Conservation (phyloP, 23 tunicate genomes). For the Clavelina lepadiformis region DNA sequence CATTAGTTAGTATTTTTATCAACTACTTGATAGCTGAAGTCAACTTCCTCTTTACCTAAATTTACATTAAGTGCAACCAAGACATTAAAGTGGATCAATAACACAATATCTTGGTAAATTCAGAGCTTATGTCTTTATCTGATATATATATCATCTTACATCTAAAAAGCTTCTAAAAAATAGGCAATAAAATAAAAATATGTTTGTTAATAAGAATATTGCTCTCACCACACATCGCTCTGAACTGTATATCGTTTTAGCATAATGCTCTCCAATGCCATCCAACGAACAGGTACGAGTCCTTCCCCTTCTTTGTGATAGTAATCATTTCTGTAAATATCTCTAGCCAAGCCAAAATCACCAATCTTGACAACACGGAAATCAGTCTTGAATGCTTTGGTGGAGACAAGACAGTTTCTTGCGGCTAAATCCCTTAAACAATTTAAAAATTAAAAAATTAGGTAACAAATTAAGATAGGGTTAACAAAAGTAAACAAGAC, state of each 20-base stretch:
- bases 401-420: constrained; percentile 73
- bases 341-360: constrained; percentile 81
- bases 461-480: not conserved
- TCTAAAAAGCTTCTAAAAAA: not conserved
- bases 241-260: constrained; percentile 44
- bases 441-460: not conserved
- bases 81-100: no score
- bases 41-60: no score
- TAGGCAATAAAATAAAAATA: not conserved
- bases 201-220: not conserved
- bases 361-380: constrained; percentile 62
- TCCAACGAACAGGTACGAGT: constrained; percentile 75
- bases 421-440: constrained; percentile 69
- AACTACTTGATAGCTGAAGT: no score
- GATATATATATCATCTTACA: not conserved
- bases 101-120: no score
- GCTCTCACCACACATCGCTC: constrained; percentile 76
- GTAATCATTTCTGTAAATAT: constrained; percentile 41
- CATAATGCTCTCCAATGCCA: constrained; percentile 72
- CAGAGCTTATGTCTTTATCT: not conserved
- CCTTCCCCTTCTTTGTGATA: constrained; percentile 63
- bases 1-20: no score
- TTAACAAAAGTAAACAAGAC: no score
- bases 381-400: constrained; percentile 19
- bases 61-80: no score